Base-by-base conservation (phyloP, 35 echinoderm and acorn worm species). In the Acanthaster planci region DNA sequence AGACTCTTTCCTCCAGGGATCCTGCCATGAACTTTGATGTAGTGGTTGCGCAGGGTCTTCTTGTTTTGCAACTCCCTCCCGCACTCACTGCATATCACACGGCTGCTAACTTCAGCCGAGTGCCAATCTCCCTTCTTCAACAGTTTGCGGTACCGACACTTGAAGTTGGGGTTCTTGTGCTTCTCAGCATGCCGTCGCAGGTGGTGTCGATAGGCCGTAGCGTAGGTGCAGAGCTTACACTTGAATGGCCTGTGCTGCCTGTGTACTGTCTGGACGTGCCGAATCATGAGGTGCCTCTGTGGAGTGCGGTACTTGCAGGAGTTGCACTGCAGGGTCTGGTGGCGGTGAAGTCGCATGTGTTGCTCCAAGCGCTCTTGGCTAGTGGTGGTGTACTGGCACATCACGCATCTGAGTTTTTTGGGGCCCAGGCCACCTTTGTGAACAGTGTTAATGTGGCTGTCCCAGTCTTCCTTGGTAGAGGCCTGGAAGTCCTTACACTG, bases 171-270 rank as follows among this genome's bases (percentile, higher is more conserved):
- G 32, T 83, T 53, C 54, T 83, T 83, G 81, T 83, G 81, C 8
- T 58, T 53, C 35, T 57, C 29, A 5, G 53, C 53, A 60, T 95
- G 93, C 16, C 93, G 84, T 51, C 87, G 90, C 35, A 95, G 59
- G 31, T 95, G 93, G 50, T 95, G 93, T 37, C 90, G 90, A 80
- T 95, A 95, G 9, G 93, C 93, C 1, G 93, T 91, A 2, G 89
- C 77, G 52, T 95, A 95, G 36, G 77, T 81, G 78, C 93, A 95
- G 10, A 87, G 52, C 58, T 95, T 86, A 26, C 93, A 95, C 2
- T 82, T 60, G 56, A 82, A 95, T 1, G 93, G 93, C 53, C 64
- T 91, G 38, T 83, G 88, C 60, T 95, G 90, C 80, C 90, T 89
- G 50, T 95, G 93, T 32, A 95, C 89, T 9, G 93, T 95, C 56